These are phyloP conservation scores for Lycocerus yunnanus DNA, from an alignment of 2,888 invertebrate genomes.

Conservation along the genomic window DNA sequence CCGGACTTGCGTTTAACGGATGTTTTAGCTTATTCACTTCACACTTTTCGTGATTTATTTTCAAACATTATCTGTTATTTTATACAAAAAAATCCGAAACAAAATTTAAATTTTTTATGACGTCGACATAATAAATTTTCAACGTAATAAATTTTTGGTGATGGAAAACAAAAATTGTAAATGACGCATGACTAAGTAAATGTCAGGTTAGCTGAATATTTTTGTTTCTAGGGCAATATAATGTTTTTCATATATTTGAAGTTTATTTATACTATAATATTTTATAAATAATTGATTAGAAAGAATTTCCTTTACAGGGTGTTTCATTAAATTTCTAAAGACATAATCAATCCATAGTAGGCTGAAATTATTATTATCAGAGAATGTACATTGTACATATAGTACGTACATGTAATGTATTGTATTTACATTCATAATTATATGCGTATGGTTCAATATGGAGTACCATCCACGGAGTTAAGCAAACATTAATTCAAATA, in stretches of 20 bases:
- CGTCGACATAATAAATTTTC: neutral
- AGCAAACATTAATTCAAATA: too few species aligned
- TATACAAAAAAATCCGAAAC: neutral
- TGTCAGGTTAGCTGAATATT: neutral
- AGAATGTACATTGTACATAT: too few species aligned
- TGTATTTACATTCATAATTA: too few species aligned
- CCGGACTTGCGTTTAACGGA: neutral
- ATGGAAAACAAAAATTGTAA: constrained; percentile 38
- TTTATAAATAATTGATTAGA: neutral
- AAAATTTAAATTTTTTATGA: neutral
- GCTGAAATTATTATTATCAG: too few species aligned
- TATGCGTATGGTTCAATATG: too few species aligned
- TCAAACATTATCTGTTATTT: neutral
- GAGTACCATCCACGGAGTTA: too few species aligned
- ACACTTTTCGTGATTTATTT: neutral
- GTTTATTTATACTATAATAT: neutral
- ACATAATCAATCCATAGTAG: too few species aligned
- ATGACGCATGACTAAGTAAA: constrained; percentile 32
- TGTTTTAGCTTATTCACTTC: neutral
- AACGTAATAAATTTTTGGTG: constrained; percentile 30
- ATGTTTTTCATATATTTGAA: neutral
- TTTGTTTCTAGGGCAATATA: neutral
- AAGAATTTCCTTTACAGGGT: neutral
- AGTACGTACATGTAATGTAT: too few species aligned
- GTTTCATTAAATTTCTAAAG: neutral